Evolutionary conservation across 2,797 vertebrate genomes (phyloP), one percentile per base, ranked within the genome.

Genomic region (Australoheros facetus): DNA sequence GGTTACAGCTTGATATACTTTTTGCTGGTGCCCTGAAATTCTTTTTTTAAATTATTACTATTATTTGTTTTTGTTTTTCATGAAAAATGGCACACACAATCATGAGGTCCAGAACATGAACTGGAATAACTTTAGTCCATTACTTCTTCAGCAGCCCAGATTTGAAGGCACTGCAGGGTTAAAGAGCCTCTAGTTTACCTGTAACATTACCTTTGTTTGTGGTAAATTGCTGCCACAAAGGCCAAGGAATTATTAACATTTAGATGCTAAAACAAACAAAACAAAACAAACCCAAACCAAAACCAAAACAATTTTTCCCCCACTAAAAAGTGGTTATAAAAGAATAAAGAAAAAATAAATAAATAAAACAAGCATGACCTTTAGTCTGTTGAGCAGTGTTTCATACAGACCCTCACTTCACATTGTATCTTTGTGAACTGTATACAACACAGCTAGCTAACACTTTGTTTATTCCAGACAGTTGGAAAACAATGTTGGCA

Each of bases 391-490:
- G 39, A 66, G 16, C 28, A 28, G 62, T 66, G 62, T 48, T 23
- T 64, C 39, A 45, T 14, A 64, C 17, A 17, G 17, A 51, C 17
- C 39, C 60, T 48, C 21, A 66, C 60, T 66, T 66, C 60, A 66
- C 4, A 51, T 23, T 42, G 28, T 55, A 58, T 51, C 19, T n/a
- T 23, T 45, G 42, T 48, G 23, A 39, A 55, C n/a, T 11, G 7
- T 39, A 34, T 32, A 64, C 34, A n/a, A 70, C 32, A 77, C 17
- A 21, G n/a, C 11, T 34, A 66, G 53, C 17, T 11, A n/a, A 19
- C 8, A 19, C 17, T 59, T 28, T 77, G 21, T 58, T 75, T 45
- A 56, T 57, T 58, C 66, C 6, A 12, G 75, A 73, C 66, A 78
- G 70, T 39, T 57, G 54, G 42, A 76, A 56, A 72, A 16, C 60